These are phyloP conservation scores for Myotis yumanensis DNA, from an alignment of 2,113 vertebrate species.

Conservation along the genomic window DNA sequence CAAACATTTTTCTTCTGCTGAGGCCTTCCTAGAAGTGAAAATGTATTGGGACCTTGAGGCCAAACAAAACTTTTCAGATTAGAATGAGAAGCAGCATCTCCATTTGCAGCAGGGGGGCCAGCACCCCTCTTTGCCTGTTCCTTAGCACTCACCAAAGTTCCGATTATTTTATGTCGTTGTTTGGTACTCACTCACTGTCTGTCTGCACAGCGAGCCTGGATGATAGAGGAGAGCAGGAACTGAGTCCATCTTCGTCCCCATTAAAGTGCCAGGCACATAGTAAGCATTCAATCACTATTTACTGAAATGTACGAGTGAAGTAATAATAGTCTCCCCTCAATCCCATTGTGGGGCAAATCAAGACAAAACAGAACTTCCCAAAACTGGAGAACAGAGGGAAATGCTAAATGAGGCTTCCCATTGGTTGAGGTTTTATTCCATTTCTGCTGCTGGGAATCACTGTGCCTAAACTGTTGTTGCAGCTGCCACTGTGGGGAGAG, in stretches of 20 bases:
- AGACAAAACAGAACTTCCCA: not conserved
- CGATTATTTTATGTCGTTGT: not conserved
- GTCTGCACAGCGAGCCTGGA: not conserved
- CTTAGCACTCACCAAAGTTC: not conserved
- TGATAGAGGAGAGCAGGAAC: not conserved
- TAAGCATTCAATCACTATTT: not conserved
- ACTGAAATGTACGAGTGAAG: not conserved
- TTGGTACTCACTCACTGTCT: not conserved
- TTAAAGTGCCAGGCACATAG: not conserved
- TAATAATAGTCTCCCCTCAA: not conserved
- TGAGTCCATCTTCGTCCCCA: not conserved
- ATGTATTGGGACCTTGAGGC: not conserved
- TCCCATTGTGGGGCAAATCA: not conserved
- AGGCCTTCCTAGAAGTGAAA: not conserved
- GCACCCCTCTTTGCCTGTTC: not conserved
- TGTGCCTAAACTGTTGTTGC: not conserved
- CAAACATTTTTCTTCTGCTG: slow-evolving; percentile 15
- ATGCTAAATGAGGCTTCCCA: not conserved
- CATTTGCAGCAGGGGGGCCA: not conserved
- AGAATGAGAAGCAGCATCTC: not conserved
- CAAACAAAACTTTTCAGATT: not conserved
- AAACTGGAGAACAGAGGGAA: not conserved
- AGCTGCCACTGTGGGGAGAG: not conserved
- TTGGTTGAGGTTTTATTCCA: not conserved
- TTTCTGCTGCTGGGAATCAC: not conserved